These are phyloP conservation scores for Charanyca ferruginea DNA, from an alignment of 2,888 invertebrate genomes.

Conservation along the genomic window DNA sequence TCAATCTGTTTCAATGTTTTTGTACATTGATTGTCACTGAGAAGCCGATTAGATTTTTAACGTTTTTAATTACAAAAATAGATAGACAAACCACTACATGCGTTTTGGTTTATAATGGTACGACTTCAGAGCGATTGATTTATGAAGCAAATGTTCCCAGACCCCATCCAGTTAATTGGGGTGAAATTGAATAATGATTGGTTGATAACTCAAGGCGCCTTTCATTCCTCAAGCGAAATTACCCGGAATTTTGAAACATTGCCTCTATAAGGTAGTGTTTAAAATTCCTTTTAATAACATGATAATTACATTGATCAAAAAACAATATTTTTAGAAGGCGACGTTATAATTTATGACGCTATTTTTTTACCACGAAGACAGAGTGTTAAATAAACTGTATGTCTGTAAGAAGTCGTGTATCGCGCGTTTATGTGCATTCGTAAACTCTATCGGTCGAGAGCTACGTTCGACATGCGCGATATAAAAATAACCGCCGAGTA, in stretches of 20 bases:
- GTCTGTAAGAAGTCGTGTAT: slow-evolving; percentile 35
- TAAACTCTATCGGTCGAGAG: slow-evolving; percentile 39
- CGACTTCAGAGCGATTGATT: slow-evolving; percentile 67
- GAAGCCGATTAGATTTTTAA: too few relatives aligned
- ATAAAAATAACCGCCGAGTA: slow-evolving; percentile 56
- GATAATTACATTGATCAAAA: slow-evolving; percentile 38
- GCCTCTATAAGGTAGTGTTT: slow-evolving; percentile 49
- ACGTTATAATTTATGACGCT: slow-evolving; percentile 25
- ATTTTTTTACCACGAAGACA: slow-evolving; percentile 12
- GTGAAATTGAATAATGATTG: slow-evolving; percentile 79
- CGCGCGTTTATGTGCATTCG: slow-evolving; percentile 45
- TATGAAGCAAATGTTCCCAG: slow-evolving; percentile 68
- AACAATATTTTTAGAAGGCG: slow-evolving; percentile 39
- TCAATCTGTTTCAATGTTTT: too few relatives aligned
- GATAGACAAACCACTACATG: slow-evolving; percentile 54
- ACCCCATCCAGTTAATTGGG: slow-evolving; percentile 74
- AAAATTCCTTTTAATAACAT: slow-evolving; percentile 30
- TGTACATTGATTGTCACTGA: too few relatives aligned
- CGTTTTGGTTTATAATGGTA: slow-evolving; percentile 65
- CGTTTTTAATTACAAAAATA: too few relatives aligned
- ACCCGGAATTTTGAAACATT: slow-evolving; percentile 65
- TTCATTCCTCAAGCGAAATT: slow-evolving; percentile 63
- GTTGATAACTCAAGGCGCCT: slow-evolving; percentile 70
- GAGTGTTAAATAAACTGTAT: slow-evolving; percentile 32
- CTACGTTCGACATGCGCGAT: slow-evolving; percentile 42